phyloP scores from a whole-genome alignment of 2,888 invertebrate species.

The Digitonthophagus gazella region DNA sequence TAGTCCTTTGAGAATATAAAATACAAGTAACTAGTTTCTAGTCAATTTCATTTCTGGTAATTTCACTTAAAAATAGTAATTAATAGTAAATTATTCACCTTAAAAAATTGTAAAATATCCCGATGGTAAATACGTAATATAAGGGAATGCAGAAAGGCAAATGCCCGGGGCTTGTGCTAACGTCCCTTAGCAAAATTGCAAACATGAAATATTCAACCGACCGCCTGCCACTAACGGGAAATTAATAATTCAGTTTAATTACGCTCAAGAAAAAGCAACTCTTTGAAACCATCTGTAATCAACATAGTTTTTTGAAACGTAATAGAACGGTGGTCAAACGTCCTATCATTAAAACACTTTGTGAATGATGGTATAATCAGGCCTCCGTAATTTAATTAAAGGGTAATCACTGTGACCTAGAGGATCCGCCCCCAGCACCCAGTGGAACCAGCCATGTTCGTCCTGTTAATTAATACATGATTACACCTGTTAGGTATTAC shows the following conservation, averaged over 20 bases:
- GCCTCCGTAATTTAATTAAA: neutral
- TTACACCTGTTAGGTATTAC: neutral
- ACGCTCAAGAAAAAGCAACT: neutral
- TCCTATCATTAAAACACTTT: neutral
- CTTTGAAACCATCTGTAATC: neutral
- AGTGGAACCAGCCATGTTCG: neutral
- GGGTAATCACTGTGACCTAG: neutral
- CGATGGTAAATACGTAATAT: neutral
- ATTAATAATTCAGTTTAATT: conserved; percentile 16
- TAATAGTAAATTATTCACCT: neutral
- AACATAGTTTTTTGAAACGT: neutral
- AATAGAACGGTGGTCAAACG: neutral
- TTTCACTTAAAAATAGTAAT: neutral
- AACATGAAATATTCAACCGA: conserved; percentile 10
- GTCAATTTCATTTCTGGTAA: neutral
- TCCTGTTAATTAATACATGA: neutral
- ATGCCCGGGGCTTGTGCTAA: neutral
- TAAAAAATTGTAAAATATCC: neutral
- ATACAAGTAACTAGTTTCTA: no score
- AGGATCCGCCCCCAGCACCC: neutral
- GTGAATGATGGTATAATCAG: neutral
- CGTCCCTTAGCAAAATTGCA: conserved; percentile 6
- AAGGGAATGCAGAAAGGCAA: neutral
- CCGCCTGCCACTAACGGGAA: conserved; percentile 1
- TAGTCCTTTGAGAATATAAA: no score